Evolutionary conservation across 1,140 invertebrate genomes (phyloP), one percentile per base, ranked within the genome.

Genomic region (Monomorium pharaonis): DNA sequence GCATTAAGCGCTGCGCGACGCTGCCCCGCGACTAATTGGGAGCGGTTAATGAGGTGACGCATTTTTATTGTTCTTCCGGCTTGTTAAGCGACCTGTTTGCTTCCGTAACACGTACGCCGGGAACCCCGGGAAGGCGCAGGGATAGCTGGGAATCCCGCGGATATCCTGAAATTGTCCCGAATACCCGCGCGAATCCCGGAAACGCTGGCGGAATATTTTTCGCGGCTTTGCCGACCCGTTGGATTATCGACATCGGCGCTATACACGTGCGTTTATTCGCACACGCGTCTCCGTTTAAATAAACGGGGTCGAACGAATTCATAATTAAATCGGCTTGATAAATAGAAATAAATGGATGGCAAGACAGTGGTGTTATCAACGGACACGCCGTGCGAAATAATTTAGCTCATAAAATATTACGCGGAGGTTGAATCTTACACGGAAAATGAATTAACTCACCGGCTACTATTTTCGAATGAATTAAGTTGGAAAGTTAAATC

Each of bases 1-100:
- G 78, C 78, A 83, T 83, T 83, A 83, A 83, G 78, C 78, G 51
- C 78, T 9, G 78, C 14, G 51, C 78, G 65, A 72, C 78, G 27
- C 37, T 44, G 51, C 51, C 24, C 37, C n/a, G 65, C 70, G 86
- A 77, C 81, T 87, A 87, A 87, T 87, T 85, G 86, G 69, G 70
- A 69, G 49, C 72, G 70, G 86, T 87, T 87, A 87, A 87, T 77
- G 86, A 87, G 81, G 42, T 67, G 70, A 67, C 49, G 80, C 81
- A 77, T 84, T 87, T 85, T 85, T 84, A 87, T 88, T 75, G 76
- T 56, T 44, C 65, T 62, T 63, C 37, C 51, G 76, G 74, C 86
- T 88, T 88, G 86, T 88, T 86, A 88, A 86, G 65, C 63, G 76
- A 86, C 84, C 42, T 83, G 78, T 88, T 88, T 86, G 84, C 75